Evolutionary conservation across 2,797 vertebrate species (phyloP).

Genomic region (Lindbergichthys nudifrons): DNA sequence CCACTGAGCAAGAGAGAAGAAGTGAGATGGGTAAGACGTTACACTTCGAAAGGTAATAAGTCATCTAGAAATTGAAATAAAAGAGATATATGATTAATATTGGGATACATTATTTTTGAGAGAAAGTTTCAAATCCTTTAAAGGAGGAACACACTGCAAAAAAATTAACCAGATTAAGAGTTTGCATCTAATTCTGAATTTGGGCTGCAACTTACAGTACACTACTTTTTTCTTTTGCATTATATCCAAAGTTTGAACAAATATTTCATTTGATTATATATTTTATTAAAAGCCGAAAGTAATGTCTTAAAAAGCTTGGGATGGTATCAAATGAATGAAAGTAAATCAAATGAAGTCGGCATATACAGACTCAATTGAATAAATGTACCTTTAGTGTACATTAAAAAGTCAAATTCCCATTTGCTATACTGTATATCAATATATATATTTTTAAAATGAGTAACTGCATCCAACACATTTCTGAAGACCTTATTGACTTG

Average conservation of each 20-base stretch:
- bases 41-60: constrained; percentile 13
- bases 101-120: background rate
- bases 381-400: too few relatives aligned
- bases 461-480: too few relatives aligned
- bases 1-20: constrained; percentile 37
- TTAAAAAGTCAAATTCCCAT: too few relatives aligned
- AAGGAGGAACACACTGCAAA: background rate
- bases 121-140: background rate
- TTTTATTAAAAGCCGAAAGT: too few relatives aligned
- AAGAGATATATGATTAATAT: background rate
- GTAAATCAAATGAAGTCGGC: background rate
- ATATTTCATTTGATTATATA: background rate
- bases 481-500: too few relatives aligned
- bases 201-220: background rate
- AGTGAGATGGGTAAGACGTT: constrained; percentile 24
- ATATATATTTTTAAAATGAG: too few relatives aligned
- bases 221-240: background rate
- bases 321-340: background rate
- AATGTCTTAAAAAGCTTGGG: background rate
- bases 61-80: background rate
- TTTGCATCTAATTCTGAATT: background rate
- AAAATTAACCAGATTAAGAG: background rate
- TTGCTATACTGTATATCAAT: too few relatives aligned
- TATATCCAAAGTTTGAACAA: background rate
- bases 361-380: too few relatives aligned